phyloP scores from a whole-genome alignment of 2,797 vertebrate genomes.

The Mormyrops boulengeri region DNA sequence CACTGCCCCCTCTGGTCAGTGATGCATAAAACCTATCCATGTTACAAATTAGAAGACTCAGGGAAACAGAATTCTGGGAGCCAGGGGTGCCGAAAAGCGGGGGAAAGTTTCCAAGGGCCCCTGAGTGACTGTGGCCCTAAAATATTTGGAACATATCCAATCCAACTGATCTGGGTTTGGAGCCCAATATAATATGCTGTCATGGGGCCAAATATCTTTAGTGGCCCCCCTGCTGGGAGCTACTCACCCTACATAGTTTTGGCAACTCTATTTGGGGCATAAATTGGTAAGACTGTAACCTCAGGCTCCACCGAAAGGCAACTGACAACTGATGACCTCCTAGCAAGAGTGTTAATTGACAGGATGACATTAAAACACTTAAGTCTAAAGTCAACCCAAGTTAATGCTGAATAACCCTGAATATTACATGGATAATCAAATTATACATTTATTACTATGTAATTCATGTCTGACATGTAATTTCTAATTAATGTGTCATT shows the following conservation, averaged over 20 bases:
- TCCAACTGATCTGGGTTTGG: too few relatives aligned
- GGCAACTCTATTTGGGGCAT: background rate
- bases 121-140: too few relatives aligned
- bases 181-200: too few relatives aligned
- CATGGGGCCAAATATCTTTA: too few relatives aligned
- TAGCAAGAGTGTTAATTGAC: background rate
- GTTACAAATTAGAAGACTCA: background rate
- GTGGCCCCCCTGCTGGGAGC: background rate
- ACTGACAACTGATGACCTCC: background rate
- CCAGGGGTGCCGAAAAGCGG: too few relatives aligned
- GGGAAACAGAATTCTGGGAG: background rate
- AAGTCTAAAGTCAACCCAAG: background rate
- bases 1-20: background rate
- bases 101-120: too few relatives aligned
- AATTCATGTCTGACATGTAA: slow-evolving; percentile 43
- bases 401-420: background rate
- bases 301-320: background rate
- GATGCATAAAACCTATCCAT: background rate
- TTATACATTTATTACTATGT: slow-evolving; percentile 31
- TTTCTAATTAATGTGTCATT: slow-evolving; percentile 35
- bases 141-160: too few relatives aligned
- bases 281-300: background rate
- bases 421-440: slow-evolving; percentile 30
- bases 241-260: background rate
- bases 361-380: background rate